phyloP scores from a whole-genome alignment of 1,140 invertebrate species.

The Eurosta solidaginis region DNA sequence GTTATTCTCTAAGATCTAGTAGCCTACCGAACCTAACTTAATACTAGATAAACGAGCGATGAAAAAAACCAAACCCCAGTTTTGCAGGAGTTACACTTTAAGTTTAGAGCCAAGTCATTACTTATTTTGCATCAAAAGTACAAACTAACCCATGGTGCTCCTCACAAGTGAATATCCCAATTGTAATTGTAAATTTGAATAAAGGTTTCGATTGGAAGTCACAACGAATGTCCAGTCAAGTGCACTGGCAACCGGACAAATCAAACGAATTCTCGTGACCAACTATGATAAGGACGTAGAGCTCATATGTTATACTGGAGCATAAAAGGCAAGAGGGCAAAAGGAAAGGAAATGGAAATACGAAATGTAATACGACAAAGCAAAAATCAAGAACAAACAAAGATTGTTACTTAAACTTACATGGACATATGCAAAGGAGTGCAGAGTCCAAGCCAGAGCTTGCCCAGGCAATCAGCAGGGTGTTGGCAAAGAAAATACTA shows the following conservation, averaged over 20 bases:
- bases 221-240: background rate
- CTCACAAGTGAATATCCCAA: background rate
- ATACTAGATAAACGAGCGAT: no score
- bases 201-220: background rate
- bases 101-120: no score
- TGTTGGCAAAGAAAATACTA: background rate
- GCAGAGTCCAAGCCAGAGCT: background rate
- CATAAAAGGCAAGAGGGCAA: background rate
- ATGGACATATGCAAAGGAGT: background rate
- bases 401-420: background rate
- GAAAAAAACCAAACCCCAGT: no score
- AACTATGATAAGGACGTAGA: background rate
- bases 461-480: background rate
- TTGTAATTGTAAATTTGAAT: background rate
- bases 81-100: no score
- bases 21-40: no score
- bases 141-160: background rate
- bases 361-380: slow-evolving; percentile 25
- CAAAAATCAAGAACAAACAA: background rate
- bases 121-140: no score
- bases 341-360: background rate
- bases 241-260: slow-evolving; percentile 7
- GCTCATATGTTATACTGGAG: background rate
- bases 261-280: slow-evolving; percentile 10
- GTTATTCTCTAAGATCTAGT: no score